A percentile compares a stretch with the other conserved stretches of the same genome.
Conservation (phyloP, 1,140 invertebrate genomes). For the Apocrypta bakeri region DNA sequence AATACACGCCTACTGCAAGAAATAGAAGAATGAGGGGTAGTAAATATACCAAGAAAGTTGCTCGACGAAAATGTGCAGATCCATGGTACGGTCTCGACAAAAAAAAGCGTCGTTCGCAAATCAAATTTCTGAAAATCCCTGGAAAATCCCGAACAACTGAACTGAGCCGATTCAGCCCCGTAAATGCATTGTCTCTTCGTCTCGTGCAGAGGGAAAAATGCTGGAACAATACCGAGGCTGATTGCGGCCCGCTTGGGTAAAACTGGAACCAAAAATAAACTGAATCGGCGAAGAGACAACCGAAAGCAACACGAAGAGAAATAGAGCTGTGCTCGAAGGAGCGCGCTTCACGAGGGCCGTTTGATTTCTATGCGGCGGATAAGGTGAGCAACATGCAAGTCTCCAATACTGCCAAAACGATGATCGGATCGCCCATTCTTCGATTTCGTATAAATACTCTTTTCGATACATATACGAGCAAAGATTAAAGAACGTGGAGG, state of each 20-base stretch:
- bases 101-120: slow-evolving; percentile 51
- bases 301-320: background rate
- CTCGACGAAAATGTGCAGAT: slow-evolving; percentile 7
- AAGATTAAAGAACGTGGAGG: background rate
- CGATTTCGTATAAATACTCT: background rate
- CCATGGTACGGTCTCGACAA: background rate
- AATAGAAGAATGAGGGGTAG: background rate
- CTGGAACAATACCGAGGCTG: slow-evolving; percentile 65
- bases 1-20: background rate
- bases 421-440: slow-evolving; percentile 18
- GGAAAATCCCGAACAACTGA: slow-evolving; percentile 59
- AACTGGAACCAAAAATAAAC: slow-evolving; percentile 70
- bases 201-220: slow-evolving; percentile 27
- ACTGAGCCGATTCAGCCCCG: slow-evolving; percentile 19
- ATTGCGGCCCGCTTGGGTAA: slow-evolving; percentile 66
- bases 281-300: slow-evolving; percentile 48
- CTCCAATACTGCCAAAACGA: background rate
- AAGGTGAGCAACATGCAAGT: slow-evolving; percentile 12
- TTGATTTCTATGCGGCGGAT: slow-evolving; percentile 48
- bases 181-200: slow-evolving; percentile 48
- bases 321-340: background rate
- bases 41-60: background rate
- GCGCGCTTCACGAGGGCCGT: background rate
- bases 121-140: slow-evolving; percentile 66
- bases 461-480: background rate